Base-by-base conservation (phyloP, 2,888 invertebrate genomes). In the Steinernema hermaphroditum region DNA sequence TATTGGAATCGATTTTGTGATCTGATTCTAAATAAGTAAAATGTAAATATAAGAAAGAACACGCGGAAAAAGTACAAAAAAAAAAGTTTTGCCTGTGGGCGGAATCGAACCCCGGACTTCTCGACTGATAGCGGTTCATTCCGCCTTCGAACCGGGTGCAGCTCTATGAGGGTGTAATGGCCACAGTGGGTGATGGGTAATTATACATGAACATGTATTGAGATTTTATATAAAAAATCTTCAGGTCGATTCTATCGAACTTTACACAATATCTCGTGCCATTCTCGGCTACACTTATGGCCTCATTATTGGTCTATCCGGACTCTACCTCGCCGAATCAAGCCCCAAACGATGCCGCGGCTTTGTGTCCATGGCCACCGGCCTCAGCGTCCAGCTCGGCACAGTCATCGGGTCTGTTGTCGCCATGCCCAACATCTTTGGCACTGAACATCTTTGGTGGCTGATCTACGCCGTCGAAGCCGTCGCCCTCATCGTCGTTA, bases 341-440 rank as follows among this genome's bases (percentile, higher is more conserved):
- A 82, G 80, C 70, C 83, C 83, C 2, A 72, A 76, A 2, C 41
- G 57, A 34, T 78, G 81, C 34, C 80, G 83, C 12, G 83, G 83
- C 24, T 68, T 75, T 14, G 76, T 83, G 24, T 76, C 81, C 50
- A 78, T 83, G 72, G 75, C 80, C 0, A 82, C 81, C 6, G 83
- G 80, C 16, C 71, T 83, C 22, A 69, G 79, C 71, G 74, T 83
- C 34, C 82, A 83, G 70, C 9, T 77, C 2, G 81, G 80, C 12
- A 68, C 80, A 9, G 76, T 81, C 4, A 54, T 78, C 41, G 83
- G 80, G 16, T 77, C 83, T 43, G 70, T 82, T 14, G 57, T 81
- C 41, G 80, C 78, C 19, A 81, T 83, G 79, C 83, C 82, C 16
- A 75, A 77, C 24, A 75, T 83, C 16, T 76, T 83, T 27, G 83